A percentile compares a stretch with the other conserved stretches of the same genome.
These are phyloP conservation scores for Lepisosteus oculatus DNA, from an alignment of 2,113 vertebrate genomes.

Conservation along the genomic window DNA sequence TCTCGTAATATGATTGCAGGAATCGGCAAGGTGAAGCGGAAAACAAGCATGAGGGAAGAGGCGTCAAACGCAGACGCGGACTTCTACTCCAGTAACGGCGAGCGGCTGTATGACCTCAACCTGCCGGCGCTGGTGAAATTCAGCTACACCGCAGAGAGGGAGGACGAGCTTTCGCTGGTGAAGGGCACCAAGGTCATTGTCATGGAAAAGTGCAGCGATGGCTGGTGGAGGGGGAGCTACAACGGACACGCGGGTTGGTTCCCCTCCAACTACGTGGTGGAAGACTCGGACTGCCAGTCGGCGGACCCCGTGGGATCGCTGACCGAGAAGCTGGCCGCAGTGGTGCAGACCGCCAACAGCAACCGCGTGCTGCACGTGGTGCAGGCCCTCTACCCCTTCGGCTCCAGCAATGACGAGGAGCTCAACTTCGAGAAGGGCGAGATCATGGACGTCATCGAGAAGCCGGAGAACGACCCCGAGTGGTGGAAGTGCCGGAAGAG, in stretches of 20 bases:
- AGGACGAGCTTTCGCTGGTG: conserved; percentile 83
- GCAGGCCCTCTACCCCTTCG: conserved; percentile 87
- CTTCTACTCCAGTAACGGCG: conserved; percentile 73
- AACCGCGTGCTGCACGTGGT: conserved; percentile 78
- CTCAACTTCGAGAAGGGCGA: conserved; percentile 88
- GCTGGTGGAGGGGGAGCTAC: conserved; percentile 89
- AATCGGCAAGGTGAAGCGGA: conserved; percentile 85
- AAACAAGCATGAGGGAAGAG: conserved; percentile 75
- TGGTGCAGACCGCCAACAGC: conserved; percentile 73
- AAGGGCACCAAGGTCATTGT: conserved; percentile 85
- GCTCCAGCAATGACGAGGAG: conserved; percentile 84
- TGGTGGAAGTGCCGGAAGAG: conserved; percentile 91
- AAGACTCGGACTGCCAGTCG: conserved; percentile 76
- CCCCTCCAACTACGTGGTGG: conserved; percentile 87
- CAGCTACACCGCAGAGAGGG: conserved; percentile 84
- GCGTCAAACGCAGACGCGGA: conserved; percentile 74
- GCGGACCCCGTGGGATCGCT: conserved; percentile 72
- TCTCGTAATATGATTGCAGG: conserved; percentile 48
- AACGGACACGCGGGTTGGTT: conserved; percentile 83
- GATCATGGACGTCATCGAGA: conserved; percentile 88
- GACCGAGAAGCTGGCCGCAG: conserved; percentile 79
- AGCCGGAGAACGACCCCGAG: conserved; percentile 87
- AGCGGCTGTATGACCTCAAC: conserved; percentile 85
- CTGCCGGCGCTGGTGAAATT: conserved; percentile 86
- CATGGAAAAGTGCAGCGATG: conserved; percentile 92